Conservation (phyloP, 2,888 invertebrate genomes). For the Drosophila formosana region DNA sequence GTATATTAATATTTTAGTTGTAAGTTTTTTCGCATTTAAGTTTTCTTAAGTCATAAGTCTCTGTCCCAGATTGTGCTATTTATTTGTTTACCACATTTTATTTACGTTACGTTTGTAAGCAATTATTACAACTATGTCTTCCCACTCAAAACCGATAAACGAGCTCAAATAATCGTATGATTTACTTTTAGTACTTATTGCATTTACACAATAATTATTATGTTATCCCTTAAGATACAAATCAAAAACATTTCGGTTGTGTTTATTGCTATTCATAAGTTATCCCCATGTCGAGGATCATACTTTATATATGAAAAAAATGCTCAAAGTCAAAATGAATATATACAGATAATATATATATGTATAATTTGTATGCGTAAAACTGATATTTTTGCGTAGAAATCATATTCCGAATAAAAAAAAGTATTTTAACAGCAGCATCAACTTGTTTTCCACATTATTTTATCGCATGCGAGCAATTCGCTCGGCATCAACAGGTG, state of each 20-base stretch:
- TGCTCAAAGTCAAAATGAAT: constrained; percentile 18
- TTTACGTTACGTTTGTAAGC: constrained; percentile 18
- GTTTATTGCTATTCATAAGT: constrained; percentile 37
- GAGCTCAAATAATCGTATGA: constrained; percentile 16
- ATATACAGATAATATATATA: constrained; percentile 6
- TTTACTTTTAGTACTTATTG: constrained; percentile 25
- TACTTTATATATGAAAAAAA: constrained; percentile 30
- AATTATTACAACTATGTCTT: constrained; percentile 46
- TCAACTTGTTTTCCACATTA: neutral
- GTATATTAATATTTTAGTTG: constrained; percentile 34
- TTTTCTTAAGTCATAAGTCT: constrained; percentile 17
- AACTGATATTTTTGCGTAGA: constrained; percentile 21
- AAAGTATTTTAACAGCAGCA: constrained; percentile 50
- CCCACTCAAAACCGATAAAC: constrained; percentile 28
- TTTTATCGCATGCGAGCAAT: constrained; percentile 3
- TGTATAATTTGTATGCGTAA: constrained; percentile 11
- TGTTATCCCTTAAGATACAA: neutral
- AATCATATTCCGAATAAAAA: constrained; percentile 59
- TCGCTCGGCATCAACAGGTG: constrained; percentile 38
- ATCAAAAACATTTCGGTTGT: constrained; percentile 61
- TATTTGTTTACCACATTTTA: constrained; percentile 18
- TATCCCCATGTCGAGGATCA: constrained; percentile 8
- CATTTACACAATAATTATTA: constrained; percentile 49
- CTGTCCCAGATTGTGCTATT: constrained; percentile 30
- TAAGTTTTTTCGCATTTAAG: constrained; percentile 22